Base-by-base conservation (phyloP, 2,888 invertebrate species). In the Hedya salicella region DNA sequence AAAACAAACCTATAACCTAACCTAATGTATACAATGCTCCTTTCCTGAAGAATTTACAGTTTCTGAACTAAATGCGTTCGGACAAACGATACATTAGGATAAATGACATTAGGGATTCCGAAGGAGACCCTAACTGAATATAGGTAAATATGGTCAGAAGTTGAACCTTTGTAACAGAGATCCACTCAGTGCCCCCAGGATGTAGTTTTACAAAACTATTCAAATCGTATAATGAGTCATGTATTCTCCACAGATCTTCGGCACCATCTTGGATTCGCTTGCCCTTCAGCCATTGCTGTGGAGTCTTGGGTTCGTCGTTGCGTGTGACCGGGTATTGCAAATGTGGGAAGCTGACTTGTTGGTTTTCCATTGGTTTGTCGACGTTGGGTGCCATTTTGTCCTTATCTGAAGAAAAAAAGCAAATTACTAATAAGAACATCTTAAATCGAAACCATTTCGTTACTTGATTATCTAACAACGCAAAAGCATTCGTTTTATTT, bases 101-200 rank as follows among this genome's bases (percentile, higher is more conserved):
- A n/a, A n/a, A n/a, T n/a, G n/a, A n/a, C 25, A 4, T 6, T 25
- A 25, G 25, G 6, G 3, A 25, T 25, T 25, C 25, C 25, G 25
- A 25, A 25, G 3, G 6, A n/a, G n/a, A n/a, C n/a, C n/a, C n/a
- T 25, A 25, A 25, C 25, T 25, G 3, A 5, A 25, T 25, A 36
- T n/a, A n/a, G n/a, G n/a, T n/a, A n/a, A n/a, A n/a, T n/a, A n/a
- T n/a, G n/a, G n/a, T n/a, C n/a, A n/a, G n/a, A n/a, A n/a, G n/a
- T n/a, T n/a, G 5, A 21, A 94, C 97, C 92, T 95, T 95, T 0
- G 96, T 95, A 59, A 93, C 82, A 50, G 82, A 79, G 42, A 97
- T 80, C 97, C 97, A 97, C 74, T 95, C 94, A 0, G 92, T 71
- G 0, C 98, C 98, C 9, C 98, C 98, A 1, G 99, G 99, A 91